phyloP scores from a whole-genome alignment of 2,888 invertebrate genomes.

The Epirrhoe alternata region DNA sequence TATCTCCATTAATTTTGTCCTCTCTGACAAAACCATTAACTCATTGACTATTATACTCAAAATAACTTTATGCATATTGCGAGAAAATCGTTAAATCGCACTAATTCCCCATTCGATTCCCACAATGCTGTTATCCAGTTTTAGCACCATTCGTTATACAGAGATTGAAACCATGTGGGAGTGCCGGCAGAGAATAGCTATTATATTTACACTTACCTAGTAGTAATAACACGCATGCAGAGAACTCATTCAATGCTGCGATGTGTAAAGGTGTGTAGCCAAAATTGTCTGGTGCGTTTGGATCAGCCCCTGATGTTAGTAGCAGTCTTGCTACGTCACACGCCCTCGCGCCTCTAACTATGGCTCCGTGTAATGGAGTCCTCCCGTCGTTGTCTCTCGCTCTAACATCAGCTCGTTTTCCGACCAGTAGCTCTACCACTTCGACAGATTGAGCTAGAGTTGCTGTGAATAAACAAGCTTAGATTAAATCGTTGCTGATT shows the following conservation, averaged over 20 bases:
- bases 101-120: slow-evolving; percentile 16
- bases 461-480: slow-evolving; percentile 74
- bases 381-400: slow-evolving; percentile 90
- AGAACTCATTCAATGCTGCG: slow-evolving; percentile 93
- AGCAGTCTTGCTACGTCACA: slow-evolving; percentile 89
- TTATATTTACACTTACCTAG: slow-evolving; percentile 71
- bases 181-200: slow-evolving; percentile 1
- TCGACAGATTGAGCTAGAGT: slow-evolving; percentile 92
- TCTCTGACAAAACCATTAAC: not conserved
- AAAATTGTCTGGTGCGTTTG: slow-evolving; percentile 91
- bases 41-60: slow-evolving; percentile 4
- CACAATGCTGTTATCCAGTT: slow-evolving; percentile 24
- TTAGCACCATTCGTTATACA: slow-evolving; percentile 12
- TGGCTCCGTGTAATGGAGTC: slow-evolving; percentile 92
- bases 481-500: not conserved
- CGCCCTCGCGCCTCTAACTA: slow-evolving; percentile 90
- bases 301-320: slow-evolving; percentile 87
- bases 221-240: slow-evolving; percentile 89
- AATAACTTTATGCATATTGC: slow-evolving; percentile 14
- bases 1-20: not conserved
- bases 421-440: slow-evolving; percentile 89
- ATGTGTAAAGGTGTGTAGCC: slow-evolving; percentile 94
- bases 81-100: slow-evolving; percentile 15
- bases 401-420: slow-evolving; percentile 87
- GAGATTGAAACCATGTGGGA: slow-evolving; percentile 19